A percentile compares a stretch with the other conserved stretches of the same genome.
Conservation (phyloP, 2,113 vertebrate genomes). For the Dasyurus viverrinus region DNA sequence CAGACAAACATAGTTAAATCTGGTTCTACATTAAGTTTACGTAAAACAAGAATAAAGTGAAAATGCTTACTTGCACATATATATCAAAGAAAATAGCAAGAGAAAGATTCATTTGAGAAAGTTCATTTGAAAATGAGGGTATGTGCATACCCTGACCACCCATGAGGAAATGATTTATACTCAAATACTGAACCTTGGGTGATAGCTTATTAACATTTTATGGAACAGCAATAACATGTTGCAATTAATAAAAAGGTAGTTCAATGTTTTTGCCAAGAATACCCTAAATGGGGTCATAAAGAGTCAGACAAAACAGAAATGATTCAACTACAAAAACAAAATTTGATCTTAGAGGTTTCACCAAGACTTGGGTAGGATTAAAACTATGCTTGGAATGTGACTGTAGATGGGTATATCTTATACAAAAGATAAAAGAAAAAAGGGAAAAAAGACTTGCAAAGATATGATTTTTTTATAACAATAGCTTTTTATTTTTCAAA, state of each 20-base stretch:
- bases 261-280: neutral
- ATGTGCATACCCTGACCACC: neutral
- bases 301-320: neutral
- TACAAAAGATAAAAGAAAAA: neutral
- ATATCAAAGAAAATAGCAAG: neutral
- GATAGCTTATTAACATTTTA: neutral
- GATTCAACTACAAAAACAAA: neutral
- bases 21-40: neutral
- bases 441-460: neutral
- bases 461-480: neutral
- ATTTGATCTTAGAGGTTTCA: neutral
- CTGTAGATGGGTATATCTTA: neutral
- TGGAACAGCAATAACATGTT: neutral
- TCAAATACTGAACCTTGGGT: too few relatives aligned
- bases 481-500: too few relatives aligned
- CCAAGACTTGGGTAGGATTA: neutral
- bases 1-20: neutral
- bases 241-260: neutral
- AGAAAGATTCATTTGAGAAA: too few relatives aligned
- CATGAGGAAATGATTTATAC: neutral
- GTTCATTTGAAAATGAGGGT: neutral
- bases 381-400: neutral
- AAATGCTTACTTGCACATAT: neutral
- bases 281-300: neutral
- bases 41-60: neutral